Base-by-base conservation (phyloP, 2,797 vertebrate species). In the Propithecus deckenii region DNA sequence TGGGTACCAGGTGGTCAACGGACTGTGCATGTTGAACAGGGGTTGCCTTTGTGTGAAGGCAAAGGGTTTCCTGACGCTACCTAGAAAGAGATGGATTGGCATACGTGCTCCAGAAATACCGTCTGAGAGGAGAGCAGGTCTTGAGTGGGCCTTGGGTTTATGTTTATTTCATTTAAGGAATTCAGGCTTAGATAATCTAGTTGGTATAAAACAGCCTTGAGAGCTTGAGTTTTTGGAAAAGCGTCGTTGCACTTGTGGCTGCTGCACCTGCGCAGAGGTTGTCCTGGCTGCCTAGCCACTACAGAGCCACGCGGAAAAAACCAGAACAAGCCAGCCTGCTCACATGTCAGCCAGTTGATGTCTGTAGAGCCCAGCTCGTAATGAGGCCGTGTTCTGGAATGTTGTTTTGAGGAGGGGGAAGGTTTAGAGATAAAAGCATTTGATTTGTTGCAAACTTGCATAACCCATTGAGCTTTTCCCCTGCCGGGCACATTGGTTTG, bases 171-270 rank as follows among this genome's bases (percentile, higher is more conserved):
- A 28, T 43, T n/a, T 48, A 67, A 22, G 10, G 46, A 32, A 18
- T n/a, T n/a, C 41, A 43, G 28, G 9, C 13, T 75, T 65, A 80
- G 63, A 57, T 63, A 4, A 28, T 80, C 71, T 69, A 30, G 14
- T 14, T 87, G 83, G 15, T 69, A 11, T 50, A 46, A 43, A 18
- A 1, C 0, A 3, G 12, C 6, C 72, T 11, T 25, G 22, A 67
- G 71, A 67, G 61, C 41, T 30, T 2, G 8, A 13, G 17, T 43
- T 72, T 78, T 30, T 12, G 30, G n/a, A n/a, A 84, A 55, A 12
- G 17, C 2, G 0, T 17, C 23, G 0, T 32, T 48, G n/a, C 13
- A 13, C 0, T 59, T 57, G 20, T 7, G 17, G 22, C 11, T 9
- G 2, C 17, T 30, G 13, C 28, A 17, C 32, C 43, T 48, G 48